Evolutionary conservation across 2,797 vertebrate genomes (phyloP), one percentile per base, ranked within the genome.

Genomic region (Poecilia velifera): DNA sequence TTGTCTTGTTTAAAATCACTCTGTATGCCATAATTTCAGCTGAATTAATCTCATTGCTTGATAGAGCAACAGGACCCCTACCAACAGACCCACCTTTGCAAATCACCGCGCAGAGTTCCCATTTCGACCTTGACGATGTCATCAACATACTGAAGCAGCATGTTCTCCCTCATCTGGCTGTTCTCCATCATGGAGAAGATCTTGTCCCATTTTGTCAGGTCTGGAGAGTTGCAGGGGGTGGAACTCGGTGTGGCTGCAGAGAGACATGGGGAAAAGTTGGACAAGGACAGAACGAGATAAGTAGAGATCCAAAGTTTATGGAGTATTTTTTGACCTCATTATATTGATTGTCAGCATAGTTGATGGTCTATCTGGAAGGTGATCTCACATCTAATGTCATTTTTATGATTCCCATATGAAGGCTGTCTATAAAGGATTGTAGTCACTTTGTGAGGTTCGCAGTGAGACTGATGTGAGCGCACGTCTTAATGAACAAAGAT

Each of bases 151-250:
- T 99, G 97, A 87, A 99, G 96, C 92, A 99, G 92, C 96, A 98
- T 98, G 93, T 96, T 97, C 94, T 99, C 97, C 82, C 97, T 96
- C 98, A 99, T 99, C 93, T 99, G 98, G 0, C 97, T 98, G 96
- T 99, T 97, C 95, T 99, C 98, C 79, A 99, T 92, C 98, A 98
- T 98, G 72, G 96, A 96, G 93, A 99, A 98, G 72, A 99, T 94
- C 89, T 99, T 99, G 95, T 99, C 98, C 98, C 98, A 99, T 83
- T 96, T 96, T 6, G 92, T 96, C 75, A 95, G 83, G 31, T 95
- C 95, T 4, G 76, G 25, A 59, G 86, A 84, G 1, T 39, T 92
- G 4, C 97, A 98, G 0, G 96, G 95, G 2, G 76, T 8, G 6
- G 89, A 34, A 46, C 85, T 92, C 0, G 88, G 76, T 5, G 88